Evolutionary conservation across 1,140 invertebrate species (phyloP).

Genomic region (Drosophila sturtevanti): DNA sequence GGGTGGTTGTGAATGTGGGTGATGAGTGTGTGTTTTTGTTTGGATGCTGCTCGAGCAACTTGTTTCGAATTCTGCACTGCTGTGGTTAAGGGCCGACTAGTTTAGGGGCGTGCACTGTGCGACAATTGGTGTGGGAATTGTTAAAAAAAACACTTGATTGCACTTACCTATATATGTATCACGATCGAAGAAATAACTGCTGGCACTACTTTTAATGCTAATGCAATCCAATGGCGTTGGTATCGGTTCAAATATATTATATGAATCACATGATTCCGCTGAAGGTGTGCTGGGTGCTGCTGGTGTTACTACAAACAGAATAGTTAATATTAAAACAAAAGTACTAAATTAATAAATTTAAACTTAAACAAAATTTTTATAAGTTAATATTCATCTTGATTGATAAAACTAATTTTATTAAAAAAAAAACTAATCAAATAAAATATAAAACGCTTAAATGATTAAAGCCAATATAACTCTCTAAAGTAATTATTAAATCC

Average conservation of each 20-base stretch:
- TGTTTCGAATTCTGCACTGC: conserved; percentile 68
- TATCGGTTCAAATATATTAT: conserved; percentile 62
- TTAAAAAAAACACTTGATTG: neutral
- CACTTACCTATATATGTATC: conserved; percentile 59
- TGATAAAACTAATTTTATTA: no score
- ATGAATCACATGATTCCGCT: conserved; percentile 62
- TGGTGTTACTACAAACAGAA: conserved; percentile 17
- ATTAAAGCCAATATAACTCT: no score
- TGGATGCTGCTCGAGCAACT: conserved; percentile 47
- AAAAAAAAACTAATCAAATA: no score
- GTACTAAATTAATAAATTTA: neutral
- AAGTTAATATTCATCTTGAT: no score
- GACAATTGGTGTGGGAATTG: neutral
- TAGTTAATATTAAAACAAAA: neutral
- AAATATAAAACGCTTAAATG: no score
- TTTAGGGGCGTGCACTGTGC: conserved; percentile 56
- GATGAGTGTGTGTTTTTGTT: conserved; percentile 42
- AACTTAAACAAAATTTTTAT: neutral
- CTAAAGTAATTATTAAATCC: no score
- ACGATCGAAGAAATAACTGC: conserved; percentile 64
- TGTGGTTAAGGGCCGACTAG: conserved; percentile 71
- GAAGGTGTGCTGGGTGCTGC: conserved; percentile 45
- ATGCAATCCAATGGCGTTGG: conserved; percentile 60
- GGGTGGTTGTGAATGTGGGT: conserved; percentile 35
- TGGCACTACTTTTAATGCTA: conserved; percentile 73